Evolutionary conservation across 2,888 invertebrate genomes (phyloP).

Genomic region (Coenonympha arcania): DNA sequence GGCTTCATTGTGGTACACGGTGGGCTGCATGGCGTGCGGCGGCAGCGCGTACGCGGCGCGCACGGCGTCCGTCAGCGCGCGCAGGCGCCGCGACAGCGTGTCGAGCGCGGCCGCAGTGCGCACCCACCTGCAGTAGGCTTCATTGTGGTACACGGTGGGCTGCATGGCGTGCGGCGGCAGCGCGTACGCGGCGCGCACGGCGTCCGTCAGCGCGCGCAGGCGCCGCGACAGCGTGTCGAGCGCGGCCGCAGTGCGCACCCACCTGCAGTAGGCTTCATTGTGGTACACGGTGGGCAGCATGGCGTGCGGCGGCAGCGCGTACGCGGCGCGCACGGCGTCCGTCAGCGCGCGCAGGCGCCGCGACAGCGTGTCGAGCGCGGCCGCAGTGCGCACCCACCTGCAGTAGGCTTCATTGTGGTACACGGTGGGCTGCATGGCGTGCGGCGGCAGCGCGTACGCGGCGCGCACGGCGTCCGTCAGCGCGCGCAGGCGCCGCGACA

Average conservation of each 20-base stretch:
- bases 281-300: conserved; percentile 85
- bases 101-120: conserved; percentile 76
- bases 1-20: conserved; percentile 85
- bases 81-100: conserved; percentile 79
- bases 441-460: conserved; percentile 82
- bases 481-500: conserved; percentile 79
- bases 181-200: conserved; percentile 80
- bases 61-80: conserved; percentile 81
- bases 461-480: conserved; percentile 81
- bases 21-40: conserved; percentile 82
- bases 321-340: conserved; percentile 81
- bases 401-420: conserved; percentile 83
- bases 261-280: conserved; percentile 79
- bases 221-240: conserved; percentile 78
- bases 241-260: conserved; percentile 75
- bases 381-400: conserved; percentile 73
- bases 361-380: conserved; percentile 76
- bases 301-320: conserved; percentile 82
- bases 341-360: conserved; percentile 80
- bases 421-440: conserved; percentile 83
- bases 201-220: conserved; percentile 80
- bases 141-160: conserved; percentile 86
- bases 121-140: conserved; percentile 75
- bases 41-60: conserved; percentile 83
- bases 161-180: conserved; percentile 84